phyloP scores from a whole-genome alignment of 2,888 invertebrate genomes.

The Parasteatoda lunata region DNA sequence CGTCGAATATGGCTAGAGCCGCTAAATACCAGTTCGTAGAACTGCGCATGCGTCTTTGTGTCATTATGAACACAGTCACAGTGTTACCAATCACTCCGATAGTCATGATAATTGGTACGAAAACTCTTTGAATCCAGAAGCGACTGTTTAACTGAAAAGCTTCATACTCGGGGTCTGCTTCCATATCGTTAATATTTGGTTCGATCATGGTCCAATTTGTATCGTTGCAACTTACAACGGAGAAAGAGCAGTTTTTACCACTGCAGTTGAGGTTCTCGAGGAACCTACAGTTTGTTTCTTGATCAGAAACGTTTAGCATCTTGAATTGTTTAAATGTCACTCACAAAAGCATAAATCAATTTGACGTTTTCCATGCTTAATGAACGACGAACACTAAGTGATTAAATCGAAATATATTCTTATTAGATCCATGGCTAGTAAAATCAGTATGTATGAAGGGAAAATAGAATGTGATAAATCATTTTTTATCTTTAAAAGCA shows the following conservation, averaged over 20 bases:
- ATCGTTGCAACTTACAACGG: conserved; percentile 4
- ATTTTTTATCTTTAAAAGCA: no score
- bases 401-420: no score
- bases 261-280: conserved; percentile 7
- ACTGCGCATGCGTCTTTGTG: conserved; percentile 81
- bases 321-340: background rate
- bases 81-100: conserved; percentile 82
- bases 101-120: conserved; percentile 80
- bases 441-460: no score
- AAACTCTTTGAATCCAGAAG: conserved; percentile 78
- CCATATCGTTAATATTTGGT: background rate
- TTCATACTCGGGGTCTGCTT: conserved; percentile 16
- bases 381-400: no score
- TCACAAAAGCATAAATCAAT: no score
- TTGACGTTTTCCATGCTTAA: no score
- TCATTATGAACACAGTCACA: conserved; percentile 78
- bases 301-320: conserved; percentile 4
- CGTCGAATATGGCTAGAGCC: conserved; percentile 82
- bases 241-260: background rate
- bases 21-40: conserved; percentile 85
- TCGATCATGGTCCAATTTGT: background rate
- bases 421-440: no score
- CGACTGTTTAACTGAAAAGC: conserved; percentile 66
- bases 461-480: no score
- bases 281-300: background rate